Evolutionary conservation across 2,797 vertebrate species (phyloP).

Genomic region (Anas capensis): DNA sequence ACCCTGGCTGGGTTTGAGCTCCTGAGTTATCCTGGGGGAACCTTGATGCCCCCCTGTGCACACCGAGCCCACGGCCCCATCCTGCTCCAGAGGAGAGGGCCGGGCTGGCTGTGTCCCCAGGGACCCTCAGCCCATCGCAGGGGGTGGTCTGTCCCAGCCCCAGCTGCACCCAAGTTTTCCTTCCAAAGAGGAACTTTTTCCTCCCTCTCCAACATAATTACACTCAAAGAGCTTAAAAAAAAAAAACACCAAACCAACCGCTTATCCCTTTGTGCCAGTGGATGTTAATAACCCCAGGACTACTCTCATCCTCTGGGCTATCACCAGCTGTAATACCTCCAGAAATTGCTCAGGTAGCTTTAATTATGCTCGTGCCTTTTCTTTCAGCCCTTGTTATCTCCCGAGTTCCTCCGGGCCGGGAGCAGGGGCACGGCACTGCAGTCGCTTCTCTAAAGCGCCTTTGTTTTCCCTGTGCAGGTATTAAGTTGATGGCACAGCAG

Average conservation of each 20-base stretch:
- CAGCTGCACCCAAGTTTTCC: background rate
- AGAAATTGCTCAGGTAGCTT: constrained; percentile 69
- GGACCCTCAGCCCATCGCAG: background rate
- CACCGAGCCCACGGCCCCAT: accelerated
- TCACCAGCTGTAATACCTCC: constrained; percentile 68
- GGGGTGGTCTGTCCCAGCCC: background rate
- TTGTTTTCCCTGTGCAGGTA: constrained; percentile 80
- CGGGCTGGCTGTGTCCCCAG: accelerated
- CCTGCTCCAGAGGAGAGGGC: accelerated
- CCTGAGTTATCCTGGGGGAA: background rate
- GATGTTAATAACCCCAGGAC: constrained; percentile 8
- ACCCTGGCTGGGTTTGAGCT: background rate
- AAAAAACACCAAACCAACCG: background rate
- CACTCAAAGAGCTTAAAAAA: background rate
- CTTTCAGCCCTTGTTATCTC: constrained; percentile 76
- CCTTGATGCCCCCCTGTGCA: accelerated
- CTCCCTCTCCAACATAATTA: background rate
- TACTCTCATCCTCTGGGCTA: constrained; percentile 20
- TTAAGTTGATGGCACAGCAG: constrained; percentile 76
- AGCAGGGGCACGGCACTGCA: background rate
- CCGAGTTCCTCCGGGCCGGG: constrained; percentile 39
- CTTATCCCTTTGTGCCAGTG: background rate
- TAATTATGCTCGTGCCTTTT: constrained; percentile 71
- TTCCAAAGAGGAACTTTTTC: background rate
- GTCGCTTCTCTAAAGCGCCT: constrained; percentile 71